A percentile compares a stretch with the other conserved stretches of the same genome.
Evolutionary conservation across 2,888 invertebrate species (phyloP).

Genomic region (Pyrochroa serraticornis): DNA sequence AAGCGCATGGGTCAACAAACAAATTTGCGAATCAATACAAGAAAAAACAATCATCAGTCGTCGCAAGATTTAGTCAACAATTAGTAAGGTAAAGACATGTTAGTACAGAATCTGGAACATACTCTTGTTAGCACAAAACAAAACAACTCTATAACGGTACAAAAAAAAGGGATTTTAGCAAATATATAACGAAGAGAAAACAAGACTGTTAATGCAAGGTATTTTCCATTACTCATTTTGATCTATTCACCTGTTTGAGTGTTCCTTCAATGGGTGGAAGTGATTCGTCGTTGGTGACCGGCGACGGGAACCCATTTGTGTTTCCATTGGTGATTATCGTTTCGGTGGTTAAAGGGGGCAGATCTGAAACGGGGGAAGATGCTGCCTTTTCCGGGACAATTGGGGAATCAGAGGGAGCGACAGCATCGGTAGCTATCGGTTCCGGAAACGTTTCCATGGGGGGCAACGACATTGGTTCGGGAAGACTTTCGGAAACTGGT

Average conservation of each 20-base stretch:
- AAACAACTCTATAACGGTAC: constrained; percentile 6
- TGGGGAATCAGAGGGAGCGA: constrained; percentile 31
- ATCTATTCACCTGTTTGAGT: constrained; percentile 61
- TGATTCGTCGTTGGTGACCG: constrained; percentile 56
- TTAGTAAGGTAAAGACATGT: constrained; percentile 35
- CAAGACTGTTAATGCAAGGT: constrained; percentile 43
- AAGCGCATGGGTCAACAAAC: background rate
- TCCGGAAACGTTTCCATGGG: constrained; percentile 56
- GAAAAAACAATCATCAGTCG: constrained; percentile 18
- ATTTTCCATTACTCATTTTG: constrained; percentile 39
- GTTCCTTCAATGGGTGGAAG: constrained; percentile 62
- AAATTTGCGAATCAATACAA: background rate
- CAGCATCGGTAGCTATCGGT: constrained; percentile 48
- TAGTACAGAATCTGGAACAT: constrained; percentile 33
- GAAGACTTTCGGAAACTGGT: constrained; percentile 53
- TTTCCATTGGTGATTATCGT: constrained; percentile 54
- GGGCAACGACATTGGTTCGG: constrained; percentile 56
- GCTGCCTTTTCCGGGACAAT: constrained; percentile 34
- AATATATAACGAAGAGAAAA: constrained; percentile 33
- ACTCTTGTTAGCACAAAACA: constrained; percentile 38
- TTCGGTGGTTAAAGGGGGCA: constrained; percentile 32
- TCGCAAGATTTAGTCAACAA: constrained; percentile 16
- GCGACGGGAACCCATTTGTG: constrained; percentile 55
- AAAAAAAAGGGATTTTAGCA: constrained; percentile 4
- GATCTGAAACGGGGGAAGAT: constrained; percentile 33